Evolutionary conservation across 2,797 vertebrate genomes (phyloP).

Genomic region (Pelochelys cantorii): DNA sequence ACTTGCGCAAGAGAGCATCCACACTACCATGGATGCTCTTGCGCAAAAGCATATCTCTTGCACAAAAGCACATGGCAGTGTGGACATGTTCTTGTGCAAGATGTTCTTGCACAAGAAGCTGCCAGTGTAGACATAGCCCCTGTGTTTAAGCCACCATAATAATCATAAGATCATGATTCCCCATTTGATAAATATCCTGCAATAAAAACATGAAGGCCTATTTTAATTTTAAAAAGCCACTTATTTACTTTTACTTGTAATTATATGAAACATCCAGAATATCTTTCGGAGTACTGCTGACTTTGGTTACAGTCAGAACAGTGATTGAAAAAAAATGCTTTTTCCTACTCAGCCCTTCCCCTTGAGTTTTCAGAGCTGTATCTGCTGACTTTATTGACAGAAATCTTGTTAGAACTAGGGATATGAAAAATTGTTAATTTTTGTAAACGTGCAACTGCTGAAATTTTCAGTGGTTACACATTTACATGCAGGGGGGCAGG

Average conservation of each 20-base stretch:
- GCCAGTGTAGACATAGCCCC: no score
- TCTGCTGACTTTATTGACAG: neutral
- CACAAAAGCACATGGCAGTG: no score
- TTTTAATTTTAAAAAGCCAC: neutral
- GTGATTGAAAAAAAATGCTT: neutral
- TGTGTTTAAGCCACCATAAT: neutral
- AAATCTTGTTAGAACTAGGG: neutral
- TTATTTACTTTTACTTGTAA: neutral
- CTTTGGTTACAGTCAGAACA: neutral
- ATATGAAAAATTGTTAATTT: no score
- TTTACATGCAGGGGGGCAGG: no score
- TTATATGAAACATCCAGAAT: no score
- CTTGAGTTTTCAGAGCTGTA: neutral
- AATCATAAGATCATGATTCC: neutral
- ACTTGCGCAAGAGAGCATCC: no score
- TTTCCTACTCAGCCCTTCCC: neutral
- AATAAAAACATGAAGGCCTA: neutral
- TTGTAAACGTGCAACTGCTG: no score
- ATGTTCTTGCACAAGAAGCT: no score
- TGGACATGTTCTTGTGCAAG: no score
- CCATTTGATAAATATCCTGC: neutral
- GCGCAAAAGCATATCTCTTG: no score
- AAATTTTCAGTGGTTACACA: no score
- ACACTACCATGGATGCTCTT: no score
- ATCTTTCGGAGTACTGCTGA: neutral